Evolutionary conservation across 37 sponge, comb jelly and placozoan species (phyloP).

Genomic region (Hexactinellida sp.): DNA sequence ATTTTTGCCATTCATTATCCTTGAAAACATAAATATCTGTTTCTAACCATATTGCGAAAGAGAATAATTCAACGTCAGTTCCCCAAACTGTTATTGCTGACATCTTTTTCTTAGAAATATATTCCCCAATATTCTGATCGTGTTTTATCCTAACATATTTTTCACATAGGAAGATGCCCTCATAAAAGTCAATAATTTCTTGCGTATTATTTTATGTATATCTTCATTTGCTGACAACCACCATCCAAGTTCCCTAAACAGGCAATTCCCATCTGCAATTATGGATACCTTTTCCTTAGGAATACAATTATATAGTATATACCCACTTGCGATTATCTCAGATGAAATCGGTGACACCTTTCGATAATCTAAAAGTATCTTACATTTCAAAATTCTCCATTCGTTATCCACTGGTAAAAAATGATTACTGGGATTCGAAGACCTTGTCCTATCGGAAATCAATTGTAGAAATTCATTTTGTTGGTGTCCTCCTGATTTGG

Average conservation of each 20-base stretch:
- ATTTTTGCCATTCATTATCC: constrained; percentile 5
- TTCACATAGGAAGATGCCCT: neutral
- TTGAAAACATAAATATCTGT: constrained; percentile 9
- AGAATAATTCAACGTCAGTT: neutral
- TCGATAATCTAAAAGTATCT: neutral
- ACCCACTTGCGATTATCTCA: no score
- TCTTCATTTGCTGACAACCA: neutral
- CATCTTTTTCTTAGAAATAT: neutral
- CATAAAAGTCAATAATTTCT: neutral
- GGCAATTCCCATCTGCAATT: neutral
- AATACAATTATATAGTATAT: neutral
- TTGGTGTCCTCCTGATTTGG: neutral
- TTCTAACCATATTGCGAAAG: neutral
- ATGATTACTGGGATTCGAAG: neutral
- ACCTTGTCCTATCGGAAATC: neutral
- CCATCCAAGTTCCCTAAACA: neutral
- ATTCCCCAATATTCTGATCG: neutral
- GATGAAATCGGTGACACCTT: neutral
- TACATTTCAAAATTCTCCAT: constrained; percentile 6
- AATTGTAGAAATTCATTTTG: neutral
- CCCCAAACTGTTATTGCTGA: neutral
- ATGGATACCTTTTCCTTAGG: neutral
- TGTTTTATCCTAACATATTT: neutral
- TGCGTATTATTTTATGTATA: neutral
- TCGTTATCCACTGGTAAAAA: neutral